Evolutionary conservation across 2,888 invertebrate species (phyloP).

Genomic region (Ectobius pallidus): DNA sequence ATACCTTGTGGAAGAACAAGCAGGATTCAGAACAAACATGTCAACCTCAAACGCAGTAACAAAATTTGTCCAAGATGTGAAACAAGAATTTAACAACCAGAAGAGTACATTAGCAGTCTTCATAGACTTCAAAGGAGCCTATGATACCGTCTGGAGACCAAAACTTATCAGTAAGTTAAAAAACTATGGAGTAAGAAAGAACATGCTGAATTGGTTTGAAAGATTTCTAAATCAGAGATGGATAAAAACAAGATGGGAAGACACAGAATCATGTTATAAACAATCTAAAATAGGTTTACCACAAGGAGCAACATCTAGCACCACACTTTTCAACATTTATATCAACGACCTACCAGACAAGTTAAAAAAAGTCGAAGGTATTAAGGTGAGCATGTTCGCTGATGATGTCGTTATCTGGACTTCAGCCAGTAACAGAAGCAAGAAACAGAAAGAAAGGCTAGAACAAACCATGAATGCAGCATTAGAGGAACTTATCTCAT

Average conservation of each 20-base stretch:
- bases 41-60: not conserved
- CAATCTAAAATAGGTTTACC: not conserved
- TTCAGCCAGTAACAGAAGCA: not conserved
- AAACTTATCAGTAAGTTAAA: not conserved
- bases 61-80: not conserved
- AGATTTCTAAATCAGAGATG: not conserved
- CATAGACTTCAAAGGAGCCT: not conserved
- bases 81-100: conserved; percentile 6
- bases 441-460: not conserved
- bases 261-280: not conserved
- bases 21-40: not conserved
- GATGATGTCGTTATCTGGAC: not conserved
- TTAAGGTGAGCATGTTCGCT: not conserved
- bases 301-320: not conserved
- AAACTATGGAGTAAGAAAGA: not conserved
- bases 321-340: not conserved
- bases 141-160: not conserved
- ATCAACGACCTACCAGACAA: not conserved
- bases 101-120: not conserved
- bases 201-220: not conserved
- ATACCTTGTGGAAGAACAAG: not conserved
- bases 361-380: not conserved
- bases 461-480: not conserved
- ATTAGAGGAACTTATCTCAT: not conserved
- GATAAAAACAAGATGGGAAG: not conserved